Conservation (phyloP, 2,113 vertebrate species). For the Cromileptes altivelis region DNA sequence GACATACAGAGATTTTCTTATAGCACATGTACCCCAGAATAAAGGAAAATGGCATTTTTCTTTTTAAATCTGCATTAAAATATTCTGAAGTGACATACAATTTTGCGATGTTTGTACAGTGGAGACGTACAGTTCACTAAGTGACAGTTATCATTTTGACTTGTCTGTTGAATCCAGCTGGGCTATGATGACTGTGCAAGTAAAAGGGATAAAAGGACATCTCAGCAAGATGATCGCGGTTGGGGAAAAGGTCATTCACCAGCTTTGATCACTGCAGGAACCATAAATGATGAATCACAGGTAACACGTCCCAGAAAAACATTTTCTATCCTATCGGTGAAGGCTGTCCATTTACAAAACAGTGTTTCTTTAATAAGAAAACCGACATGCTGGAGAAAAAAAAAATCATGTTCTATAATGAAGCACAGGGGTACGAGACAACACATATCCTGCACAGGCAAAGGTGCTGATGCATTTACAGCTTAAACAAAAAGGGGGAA, state of each 20-base stretch:
- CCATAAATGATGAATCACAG: not conserved
- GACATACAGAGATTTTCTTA: conserved; percentile 50
- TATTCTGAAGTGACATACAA: not conserved
- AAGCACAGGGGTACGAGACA: conserved; percentile 2
- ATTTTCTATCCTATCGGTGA: not conserved
- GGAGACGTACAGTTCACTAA: not conserved
- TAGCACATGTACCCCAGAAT: conserved; percentile 10
- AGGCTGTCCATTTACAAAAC: not conserved
- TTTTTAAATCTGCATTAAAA: conserved; percentile 7
- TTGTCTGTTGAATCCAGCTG: conserved; percentile 9
- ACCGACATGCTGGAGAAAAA: not conserved
- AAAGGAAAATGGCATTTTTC: not conserved
- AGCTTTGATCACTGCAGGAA: not conserved
- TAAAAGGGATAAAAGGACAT: not conserved
- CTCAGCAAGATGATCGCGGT: conserved; percentile 4
- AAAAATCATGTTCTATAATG: not conserved
- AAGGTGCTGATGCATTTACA: conserved; percentile 9
- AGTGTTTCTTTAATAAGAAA: not conserved
- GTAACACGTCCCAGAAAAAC: not conserved
- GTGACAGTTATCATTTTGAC: not conserved
- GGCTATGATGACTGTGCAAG: not conserved
- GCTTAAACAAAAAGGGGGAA: not conserved
- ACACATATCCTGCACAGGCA: conserved; percentile 20
- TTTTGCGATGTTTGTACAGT: not conserved
- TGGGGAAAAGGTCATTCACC: not conserved